Evolutionary conservation across 2,113 vertebrate genomes (phyloP).

Genomic region (Pogona vitticeps): DNA sequence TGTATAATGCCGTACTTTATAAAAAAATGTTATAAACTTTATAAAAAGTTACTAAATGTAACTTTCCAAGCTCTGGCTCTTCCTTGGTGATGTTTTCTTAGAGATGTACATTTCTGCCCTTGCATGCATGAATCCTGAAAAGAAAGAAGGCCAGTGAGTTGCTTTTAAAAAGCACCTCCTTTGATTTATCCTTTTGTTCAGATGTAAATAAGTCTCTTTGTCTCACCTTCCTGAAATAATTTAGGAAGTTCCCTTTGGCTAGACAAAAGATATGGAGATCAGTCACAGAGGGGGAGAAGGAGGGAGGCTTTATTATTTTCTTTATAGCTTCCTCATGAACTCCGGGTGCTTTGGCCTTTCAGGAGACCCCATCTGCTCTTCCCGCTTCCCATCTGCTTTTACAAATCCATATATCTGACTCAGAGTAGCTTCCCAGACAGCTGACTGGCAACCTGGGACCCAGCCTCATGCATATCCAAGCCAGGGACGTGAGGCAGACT

Average conservation of each 20-base stretch:
- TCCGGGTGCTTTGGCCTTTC: background rate
- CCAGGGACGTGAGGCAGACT: no score
- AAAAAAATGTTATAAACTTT: no score
- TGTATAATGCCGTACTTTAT: no score
- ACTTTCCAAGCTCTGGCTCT: no score
- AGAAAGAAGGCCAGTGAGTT: background rate
- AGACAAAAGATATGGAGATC: background rate
- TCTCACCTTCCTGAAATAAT: background rate
- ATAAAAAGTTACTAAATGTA: no score
- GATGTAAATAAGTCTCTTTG: background rate
- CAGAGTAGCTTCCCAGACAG: background rate
- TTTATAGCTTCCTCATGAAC: background rate
- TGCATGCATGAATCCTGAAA: no score
- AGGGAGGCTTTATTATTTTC: background rate
- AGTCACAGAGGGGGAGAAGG: background rate
- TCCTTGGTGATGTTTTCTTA: no score
- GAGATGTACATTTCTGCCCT: no score
- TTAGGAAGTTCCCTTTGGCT: background rate
- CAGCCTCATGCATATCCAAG: no score
- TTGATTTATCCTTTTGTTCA: conserved; percentile 4
- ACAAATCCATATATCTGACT: background rate
- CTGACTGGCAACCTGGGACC: background rate
- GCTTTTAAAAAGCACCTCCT: background rate
- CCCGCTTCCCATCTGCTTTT: background rate
- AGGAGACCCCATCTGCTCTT: background rate